Percentiles rank a stretch among this genome's conserved stretches.
These are phyloP conservation scores for Polyodon spathula DNA, from an alignment of 2,113 vertebrate species.

Conservation along the genomic window DNA sequence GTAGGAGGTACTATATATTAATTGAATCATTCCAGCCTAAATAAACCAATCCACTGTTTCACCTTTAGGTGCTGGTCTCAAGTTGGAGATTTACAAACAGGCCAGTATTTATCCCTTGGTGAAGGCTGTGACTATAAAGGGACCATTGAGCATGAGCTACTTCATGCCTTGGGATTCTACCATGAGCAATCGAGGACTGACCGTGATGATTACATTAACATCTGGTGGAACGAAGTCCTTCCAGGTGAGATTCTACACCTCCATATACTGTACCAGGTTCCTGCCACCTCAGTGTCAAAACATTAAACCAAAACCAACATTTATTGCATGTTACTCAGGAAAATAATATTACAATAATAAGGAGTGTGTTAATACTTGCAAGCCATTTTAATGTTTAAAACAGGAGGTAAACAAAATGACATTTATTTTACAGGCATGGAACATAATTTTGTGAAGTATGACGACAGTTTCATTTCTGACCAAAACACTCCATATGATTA, in stretches of 20 bases:
- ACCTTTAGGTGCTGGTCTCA: slow-evolving; percentile 76
- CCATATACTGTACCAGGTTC: not conserved
- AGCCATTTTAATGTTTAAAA: too few relatives aligned
- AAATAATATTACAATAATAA: too few relatives aligned
- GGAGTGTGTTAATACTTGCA: too few relatives aligned
- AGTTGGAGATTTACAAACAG: slow-evolving; percentile 64
- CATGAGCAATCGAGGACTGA: slow-evolving; percentile 83
- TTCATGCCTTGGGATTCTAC: slow-evolving; percentile 82
- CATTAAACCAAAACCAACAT: too few relatives aligned
- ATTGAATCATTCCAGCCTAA: not conserved
- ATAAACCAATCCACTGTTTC: not conserved
- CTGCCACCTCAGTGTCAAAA: not conserved
- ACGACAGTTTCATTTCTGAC: slow-evolving; percentile 68
- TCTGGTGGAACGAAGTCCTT: slow-evolving; percentile 74
- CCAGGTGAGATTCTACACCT: slow-evolving; percentile 45
- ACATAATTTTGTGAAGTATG: slow-evolving; percentile 75
- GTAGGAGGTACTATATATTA: too few relatives aligned
- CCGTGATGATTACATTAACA: slow-evolving; percentile 79
- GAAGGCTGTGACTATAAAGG: slow-evolving; percentile 71
- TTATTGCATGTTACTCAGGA: too few relatives aligned
- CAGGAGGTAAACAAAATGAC: not conserved
- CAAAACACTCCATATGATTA: slow-evolving; percentile 89
- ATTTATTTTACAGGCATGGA: slow-evolving; percentile 42
- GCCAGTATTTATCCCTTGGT: slow-evolving; percentile 78
- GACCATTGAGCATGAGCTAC: slow-evolving; percentile 76